Conservation (phyloP, 2,113 vertebrate species). For the Erythrolamprus reginae region DNA sequence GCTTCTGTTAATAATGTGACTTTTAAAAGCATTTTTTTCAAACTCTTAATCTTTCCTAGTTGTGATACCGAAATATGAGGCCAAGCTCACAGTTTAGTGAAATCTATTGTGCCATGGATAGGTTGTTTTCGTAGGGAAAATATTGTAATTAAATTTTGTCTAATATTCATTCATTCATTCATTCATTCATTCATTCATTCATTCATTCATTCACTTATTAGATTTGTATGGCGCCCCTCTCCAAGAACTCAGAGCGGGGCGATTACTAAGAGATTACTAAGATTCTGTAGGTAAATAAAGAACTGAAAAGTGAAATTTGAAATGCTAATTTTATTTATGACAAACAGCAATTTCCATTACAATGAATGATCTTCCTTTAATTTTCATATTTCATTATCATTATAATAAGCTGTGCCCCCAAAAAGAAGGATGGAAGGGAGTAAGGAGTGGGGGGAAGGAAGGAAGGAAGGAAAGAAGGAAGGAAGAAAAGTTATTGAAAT, state of each 20-base stretch:
- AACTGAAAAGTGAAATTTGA: neutral
- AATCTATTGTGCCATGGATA: neutral
- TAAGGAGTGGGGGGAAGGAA: no score
- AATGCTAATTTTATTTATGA: neutral
- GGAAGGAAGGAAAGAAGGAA: no score
- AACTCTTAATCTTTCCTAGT: neutral
- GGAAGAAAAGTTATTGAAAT: neutral
- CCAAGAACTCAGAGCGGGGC: no score
- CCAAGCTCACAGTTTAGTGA: neutral
- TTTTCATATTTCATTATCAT: neutral
- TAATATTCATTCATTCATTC: no score
- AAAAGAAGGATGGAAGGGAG: neutral
- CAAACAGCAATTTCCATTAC: neutral
- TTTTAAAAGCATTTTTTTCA: neutral
- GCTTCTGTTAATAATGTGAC: neutral
- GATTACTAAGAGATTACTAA: neutral
- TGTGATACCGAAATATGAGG: neutral
- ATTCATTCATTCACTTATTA: no score
- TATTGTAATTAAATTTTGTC: neutral
- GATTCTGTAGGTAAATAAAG: neutral
- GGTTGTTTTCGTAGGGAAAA: neutral
- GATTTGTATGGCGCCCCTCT: no score
- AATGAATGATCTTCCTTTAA: neutral
- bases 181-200: no score
- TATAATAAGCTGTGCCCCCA: neutral